A percentile compares a stretch with the other conserved stretches of the same genome.
These are phyloP conservation scores for Ectemnius cavifrons DNA, from an alignment of 2,888 invertebrate genomes.

Conservation along the genomic window DNA sequence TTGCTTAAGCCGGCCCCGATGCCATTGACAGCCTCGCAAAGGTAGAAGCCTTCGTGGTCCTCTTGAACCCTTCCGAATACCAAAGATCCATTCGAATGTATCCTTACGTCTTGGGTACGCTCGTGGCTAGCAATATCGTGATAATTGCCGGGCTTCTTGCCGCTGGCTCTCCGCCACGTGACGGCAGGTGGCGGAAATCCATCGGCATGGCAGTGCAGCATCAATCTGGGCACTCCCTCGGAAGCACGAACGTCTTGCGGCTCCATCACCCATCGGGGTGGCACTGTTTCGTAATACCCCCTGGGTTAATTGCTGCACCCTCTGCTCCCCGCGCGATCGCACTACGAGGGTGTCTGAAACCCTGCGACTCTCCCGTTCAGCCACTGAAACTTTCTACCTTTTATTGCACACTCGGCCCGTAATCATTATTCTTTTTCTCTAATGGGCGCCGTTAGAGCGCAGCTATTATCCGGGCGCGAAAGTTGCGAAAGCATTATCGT, in stretches of 20 bases:
- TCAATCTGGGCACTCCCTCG: constrained; percentile 77
- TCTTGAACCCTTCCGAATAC: constrained; percentile 90
- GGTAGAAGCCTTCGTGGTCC: constrained; percentile 93
- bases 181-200: constrained; percentile 94
- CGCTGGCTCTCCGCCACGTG: constrained; percentile 93
- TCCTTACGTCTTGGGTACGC: constrained; percentile 72
- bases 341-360: constrained; percentile 37
- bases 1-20: constrained; percentile 95
- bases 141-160: constrained; percentile 79
- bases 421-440: constrained; percentile 12
- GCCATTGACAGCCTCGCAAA: constrained; percentile 95
- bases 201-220: constrained; percentile 92
- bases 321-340: constrained; percentile 28
- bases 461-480: neutral
- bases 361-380: constrained; percentile 13
- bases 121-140: constrained; percentile 74
- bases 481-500: neutral
- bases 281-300: constrained; percentile 82
- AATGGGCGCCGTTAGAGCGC: constrained; percentile 20
- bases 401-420: constrained; percentile 2
- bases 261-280: constrained; percentile 93
- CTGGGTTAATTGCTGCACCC: constrained; percentile 15
- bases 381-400: neutral
- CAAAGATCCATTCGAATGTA: constrained; percentile 89
- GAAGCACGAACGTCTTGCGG: constrained; percentile 87